Evolutionary conservation across 2,113 vertebrate species (phyloP).

Genomic region (Lichenostomus cassidix): DNA sequence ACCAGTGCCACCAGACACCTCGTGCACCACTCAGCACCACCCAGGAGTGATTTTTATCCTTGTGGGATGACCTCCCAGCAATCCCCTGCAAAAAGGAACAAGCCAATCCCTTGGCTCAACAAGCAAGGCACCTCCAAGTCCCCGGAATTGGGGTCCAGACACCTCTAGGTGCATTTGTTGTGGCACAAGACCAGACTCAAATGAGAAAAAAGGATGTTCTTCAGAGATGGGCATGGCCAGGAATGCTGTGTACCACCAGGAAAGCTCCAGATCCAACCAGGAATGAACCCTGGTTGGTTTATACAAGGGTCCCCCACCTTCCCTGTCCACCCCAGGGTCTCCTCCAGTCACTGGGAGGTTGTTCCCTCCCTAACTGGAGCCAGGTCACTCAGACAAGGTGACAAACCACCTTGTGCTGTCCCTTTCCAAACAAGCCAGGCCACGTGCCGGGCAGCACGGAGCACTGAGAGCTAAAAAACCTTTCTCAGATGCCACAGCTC

Average conservation of each 20-base stretch:
- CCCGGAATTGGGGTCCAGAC: background rate
- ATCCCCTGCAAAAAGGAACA: background rate
- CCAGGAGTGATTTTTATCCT: background rate
- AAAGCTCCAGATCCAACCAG: background rate
- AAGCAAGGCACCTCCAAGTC: background rate
- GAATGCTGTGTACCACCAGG: background rate
- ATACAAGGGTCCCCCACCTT: too few species aligned
- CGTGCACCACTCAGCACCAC: background rate
- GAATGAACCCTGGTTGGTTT: background rate
- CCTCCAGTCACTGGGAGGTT: background rate
- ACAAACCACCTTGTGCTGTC: background rate
- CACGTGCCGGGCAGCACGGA: background rate
- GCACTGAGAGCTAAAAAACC: rapidly evolving
- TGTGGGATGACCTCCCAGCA: background rate
- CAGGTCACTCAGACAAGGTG: background rate
- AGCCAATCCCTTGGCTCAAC: background rate
- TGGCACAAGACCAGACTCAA: background rate
- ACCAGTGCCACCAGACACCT: background rate
- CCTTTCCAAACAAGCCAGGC: background rate
- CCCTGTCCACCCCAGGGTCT: background rate
- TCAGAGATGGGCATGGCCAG: background rate
- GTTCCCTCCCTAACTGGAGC: background rate
- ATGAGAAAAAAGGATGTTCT: background rate
- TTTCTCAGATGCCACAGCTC: background rate
- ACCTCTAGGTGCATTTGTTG: background rate